Evolutionary conservation across 2,888 invertebrate species (phyloP).

Genomic region (Erebia palarica): DNA sequence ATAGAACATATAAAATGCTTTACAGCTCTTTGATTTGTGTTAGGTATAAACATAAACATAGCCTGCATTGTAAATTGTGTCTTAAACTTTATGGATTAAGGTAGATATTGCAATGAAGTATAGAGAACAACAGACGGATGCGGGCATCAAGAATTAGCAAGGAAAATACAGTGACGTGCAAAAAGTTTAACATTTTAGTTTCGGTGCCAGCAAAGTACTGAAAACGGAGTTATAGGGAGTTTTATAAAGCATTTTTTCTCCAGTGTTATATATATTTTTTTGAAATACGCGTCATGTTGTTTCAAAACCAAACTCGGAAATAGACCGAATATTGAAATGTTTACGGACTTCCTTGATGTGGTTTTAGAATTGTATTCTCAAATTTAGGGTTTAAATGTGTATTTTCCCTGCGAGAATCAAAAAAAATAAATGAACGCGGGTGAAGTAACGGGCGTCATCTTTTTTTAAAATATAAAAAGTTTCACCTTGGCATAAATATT

Average conservation of each 20-base stretch:
- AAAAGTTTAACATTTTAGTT: conserved; percentile 18
- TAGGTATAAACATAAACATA: conserved; percentile 51
- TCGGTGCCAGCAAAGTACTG: not conserved
- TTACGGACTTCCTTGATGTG: too few species aligned
- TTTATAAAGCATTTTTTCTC: not conserved
- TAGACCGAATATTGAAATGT: too few species aligned
- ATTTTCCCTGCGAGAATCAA: too few species aligned
- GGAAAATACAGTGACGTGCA: conserved; percentile 47
- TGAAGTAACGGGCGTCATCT: too few species aligned
- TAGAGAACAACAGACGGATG: conserved; percentile 9
- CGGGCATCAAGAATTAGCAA: conserved; percentile 26
- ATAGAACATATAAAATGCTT: conserved; percentile 70
- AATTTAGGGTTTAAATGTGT: too few species aligned
- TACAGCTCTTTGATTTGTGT: conserved; percentile 71
- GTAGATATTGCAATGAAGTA: not conserved
- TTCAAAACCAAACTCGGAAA: too few species aligned
- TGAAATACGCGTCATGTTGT: too few species aligned
- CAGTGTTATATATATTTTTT: too few species aligned
- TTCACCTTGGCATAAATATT: too few species aligned
- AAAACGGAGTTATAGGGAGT: not conserved
- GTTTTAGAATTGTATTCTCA: too few species aligned
- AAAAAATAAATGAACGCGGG: too few species aligned
- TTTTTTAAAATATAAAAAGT: too few species aligned
- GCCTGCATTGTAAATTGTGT: not conserved
- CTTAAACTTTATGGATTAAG: not conserved